Evolutionary conservation across 2,797 vertebrate species (phyloP).

Genomic region (Poeciliopsis presidionis): DNA sequence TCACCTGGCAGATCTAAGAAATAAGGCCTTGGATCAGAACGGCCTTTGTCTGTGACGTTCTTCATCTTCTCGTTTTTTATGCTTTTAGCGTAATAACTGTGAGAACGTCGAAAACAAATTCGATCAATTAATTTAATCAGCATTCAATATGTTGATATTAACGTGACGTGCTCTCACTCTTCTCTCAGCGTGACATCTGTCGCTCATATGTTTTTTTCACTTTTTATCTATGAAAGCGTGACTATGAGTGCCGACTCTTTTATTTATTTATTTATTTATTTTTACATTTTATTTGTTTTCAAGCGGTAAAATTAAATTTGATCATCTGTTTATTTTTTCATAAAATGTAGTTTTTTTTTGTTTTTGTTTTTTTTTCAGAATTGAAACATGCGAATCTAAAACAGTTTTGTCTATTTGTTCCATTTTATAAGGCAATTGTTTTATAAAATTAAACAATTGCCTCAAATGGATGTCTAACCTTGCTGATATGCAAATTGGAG

Average conservation of each 20-base stretch:
- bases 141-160: background rate
- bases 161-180: constrained; percentile 32
- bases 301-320: too few relatives aligned
- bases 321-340: background rate
- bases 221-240: background rate
- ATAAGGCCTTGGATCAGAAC: constrained; percentile 27
- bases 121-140: background rate
- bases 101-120: background rate
- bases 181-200: constrained; percentile 5
- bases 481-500: background rate
- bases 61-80: background rate
- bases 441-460: background rate
- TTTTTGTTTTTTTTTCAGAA: background rate
- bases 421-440: background rate
- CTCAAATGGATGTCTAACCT: background rate
- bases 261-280: too few relatives aligned
- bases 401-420: background rate
- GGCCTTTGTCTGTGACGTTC: constrained; percentile 18
- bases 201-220: background rate
- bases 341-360: background rate
- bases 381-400: background rate
- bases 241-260: background rate
- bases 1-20: background rate
- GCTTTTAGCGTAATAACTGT: background rate
- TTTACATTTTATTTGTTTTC: background rate